Evolutionary conservation across 1,140 invertebrate species (phyloP), one percentile per base, ranked within the genome.

Genomic region (Adoxophyes honmai): DNA sequence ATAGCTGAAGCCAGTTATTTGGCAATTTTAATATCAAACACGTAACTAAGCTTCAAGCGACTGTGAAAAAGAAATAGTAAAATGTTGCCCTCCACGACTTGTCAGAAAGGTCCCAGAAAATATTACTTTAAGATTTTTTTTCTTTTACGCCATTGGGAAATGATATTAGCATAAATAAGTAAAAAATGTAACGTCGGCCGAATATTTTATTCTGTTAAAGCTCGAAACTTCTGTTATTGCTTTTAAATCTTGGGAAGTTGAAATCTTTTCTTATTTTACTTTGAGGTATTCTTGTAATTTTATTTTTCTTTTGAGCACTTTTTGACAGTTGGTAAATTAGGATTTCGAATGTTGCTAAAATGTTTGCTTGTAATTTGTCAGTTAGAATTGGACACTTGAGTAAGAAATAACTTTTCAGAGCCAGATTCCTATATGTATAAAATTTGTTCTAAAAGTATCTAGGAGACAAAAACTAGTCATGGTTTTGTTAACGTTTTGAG

Each of bases 161-260:
- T 28, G 14, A 21, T 28, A 33, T 48, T 33, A 33, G 42, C 42
- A 48, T 48, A 28, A 48, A 33, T 48, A 48, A 48, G 42, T 11
- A 11, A 48, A 48, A 42, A 48, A 48, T 48, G 10, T 48, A 11
- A 48, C 42, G 21, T 48, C n/a, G 42, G 21, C 11, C 18, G 1
- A 28, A 33, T 48, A 48, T 48, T 48, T 48, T 48, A 48, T 48
- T 48, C 42, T 33, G 42, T 11, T 33, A 48, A 48, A 28, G n/a
- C 42, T 0, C 42, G 16, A 28, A 48, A 48, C 18, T 48, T 44
- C 39, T 21, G 14, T 14, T 28, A 48, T 48, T 48, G 42, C 42
- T 48, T 48, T 48, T 48, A 48, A 48, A 48, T 48, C n/a, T 48
- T 28, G 18, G 28, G 28, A 28, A 44, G 39, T 44, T 44, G 9